Conservation (phyloP, 2,113 vertebrate species). For the Numenius arquata region DNA sequence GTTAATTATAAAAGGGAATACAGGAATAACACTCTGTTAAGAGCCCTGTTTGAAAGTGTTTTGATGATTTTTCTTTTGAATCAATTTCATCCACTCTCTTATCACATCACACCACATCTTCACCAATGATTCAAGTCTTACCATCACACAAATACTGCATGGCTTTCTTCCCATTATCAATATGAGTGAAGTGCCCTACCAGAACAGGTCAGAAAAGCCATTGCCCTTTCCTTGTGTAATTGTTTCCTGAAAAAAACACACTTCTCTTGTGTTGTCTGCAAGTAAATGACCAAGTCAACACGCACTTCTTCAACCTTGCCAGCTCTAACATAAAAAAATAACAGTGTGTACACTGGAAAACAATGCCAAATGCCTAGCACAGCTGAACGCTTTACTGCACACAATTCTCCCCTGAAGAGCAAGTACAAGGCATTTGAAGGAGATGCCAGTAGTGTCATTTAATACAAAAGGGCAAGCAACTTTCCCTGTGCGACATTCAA, state of each 20-base stretch:
- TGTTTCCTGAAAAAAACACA: not conserved
- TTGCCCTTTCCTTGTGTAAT: conserved; percentile 32
- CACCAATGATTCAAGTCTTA: not conserved
- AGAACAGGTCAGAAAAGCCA: conserved; percentile 24
- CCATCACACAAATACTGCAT: not conserved
- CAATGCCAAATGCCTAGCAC: not conserved
- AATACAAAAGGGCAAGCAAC: not conserved
- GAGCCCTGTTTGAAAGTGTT: conserved; percentile 3
- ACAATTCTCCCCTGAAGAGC: not conserved
- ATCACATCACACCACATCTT: not conserved
- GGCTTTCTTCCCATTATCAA: conserved; percentile 24
- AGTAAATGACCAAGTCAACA: conserved; percentile 37
- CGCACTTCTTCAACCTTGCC: not conserved
- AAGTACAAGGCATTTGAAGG: not conserved
- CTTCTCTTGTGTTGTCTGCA: conserved; percentile 2
- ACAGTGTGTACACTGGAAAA: not conserved
- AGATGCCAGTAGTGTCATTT: not conserved
- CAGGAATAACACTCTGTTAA: not conserved
- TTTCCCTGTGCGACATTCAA: not conserved
- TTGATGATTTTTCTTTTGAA: conserved; percentile 32
- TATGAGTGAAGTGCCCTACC: conserved; percentile 4
- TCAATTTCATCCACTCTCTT: conserved; percentile 11
- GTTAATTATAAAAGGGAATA: conserved; percentile 49
- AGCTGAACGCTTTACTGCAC: not conserved
- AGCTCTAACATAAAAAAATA: not conserved